These are phyloP conservation scores for Myotis davidii DNA, from an alignment of 2,113 vertebrate genomes.

Conservation along the genomic window DNA sequence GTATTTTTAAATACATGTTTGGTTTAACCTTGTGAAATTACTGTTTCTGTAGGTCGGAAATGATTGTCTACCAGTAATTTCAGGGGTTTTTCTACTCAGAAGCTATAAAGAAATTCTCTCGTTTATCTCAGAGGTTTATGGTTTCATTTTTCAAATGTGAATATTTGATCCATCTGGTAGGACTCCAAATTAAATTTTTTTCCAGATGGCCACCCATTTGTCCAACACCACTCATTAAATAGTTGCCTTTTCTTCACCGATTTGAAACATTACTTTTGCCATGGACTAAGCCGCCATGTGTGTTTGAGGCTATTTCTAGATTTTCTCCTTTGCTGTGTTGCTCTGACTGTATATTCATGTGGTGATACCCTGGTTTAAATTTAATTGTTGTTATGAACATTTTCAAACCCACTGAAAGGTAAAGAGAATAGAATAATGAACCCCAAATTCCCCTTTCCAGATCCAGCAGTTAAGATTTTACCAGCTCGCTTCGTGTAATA, in stretches of 20 bases:
- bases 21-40: neutral
- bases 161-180: neutral
- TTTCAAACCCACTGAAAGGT: neutral
- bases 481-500: neutral
- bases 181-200: slow-evolving; percentile 16
- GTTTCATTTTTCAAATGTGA: neutral
- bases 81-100: neutral
- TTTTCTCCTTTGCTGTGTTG: neutral
- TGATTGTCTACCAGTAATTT: neutral
- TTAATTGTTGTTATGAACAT: slow-evolving; percentile 10
- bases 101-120: neutral
- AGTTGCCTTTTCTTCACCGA: neutral
- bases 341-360: neutral
- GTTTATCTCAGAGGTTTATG: neutral
- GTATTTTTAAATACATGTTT: neutral
- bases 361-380: neutral
- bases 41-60: neutral
- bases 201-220: slow-evolving; percentile 11
- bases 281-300: neutral
- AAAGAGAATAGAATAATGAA: neutral
- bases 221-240: neutral
- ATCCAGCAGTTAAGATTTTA: neutral
- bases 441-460: neutral
- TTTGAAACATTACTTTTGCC: neutral
- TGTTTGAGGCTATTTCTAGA: neutral